Percentiles rank a stretch among this genome's conserved stretches.
These are phyloP conservation scores for Cinclus cinclus DNA, from an alignment of 2,113 vertebrate genomes.

Conservation along the genomic window DNA sequence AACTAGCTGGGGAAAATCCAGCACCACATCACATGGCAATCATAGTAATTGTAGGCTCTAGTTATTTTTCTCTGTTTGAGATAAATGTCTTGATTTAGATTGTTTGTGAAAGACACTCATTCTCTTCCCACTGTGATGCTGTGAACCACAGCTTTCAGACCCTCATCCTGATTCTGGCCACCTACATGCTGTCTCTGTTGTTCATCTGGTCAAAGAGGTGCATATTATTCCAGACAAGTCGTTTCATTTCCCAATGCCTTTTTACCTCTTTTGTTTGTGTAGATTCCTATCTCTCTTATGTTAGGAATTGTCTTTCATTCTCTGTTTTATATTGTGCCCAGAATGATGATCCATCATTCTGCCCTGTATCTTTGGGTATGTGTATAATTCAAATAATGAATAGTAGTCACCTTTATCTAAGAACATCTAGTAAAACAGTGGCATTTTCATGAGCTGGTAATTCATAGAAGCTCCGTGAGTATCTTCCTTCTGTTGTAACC, in stretches of 20 bases:
- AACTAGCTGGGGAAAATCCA: too few species aligned
- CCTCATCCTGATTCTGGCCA: background rate
- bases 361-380: background rate
- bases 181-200: background rate
- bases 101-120: background rate
- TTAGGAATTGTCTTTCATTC: background rate
- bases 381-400: background rate
- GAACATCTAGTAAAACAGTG: background rate
- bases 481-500: background rate
- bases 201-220: background rate
- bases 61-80: background rate
- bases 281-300: background rate
- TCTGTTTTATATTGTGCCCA: background rate
- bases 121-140: background rate
- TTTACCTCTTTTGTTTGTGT: background rate
- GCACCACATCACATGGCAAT: background rate
- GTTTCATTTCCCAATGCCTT: background rate
- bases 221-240: background rate
- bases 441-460: background rate
- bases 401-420: background rate
- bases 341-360: background rate
- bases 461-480: background rate
- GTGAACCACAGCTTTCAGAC: background rate
- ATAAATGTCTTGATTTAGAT: background rate
- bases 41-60: background rate